Evolutionary conservation across 2,888 invertebrate species (phyloP).

Genomic region (Gryllus longicercus): DNA sequence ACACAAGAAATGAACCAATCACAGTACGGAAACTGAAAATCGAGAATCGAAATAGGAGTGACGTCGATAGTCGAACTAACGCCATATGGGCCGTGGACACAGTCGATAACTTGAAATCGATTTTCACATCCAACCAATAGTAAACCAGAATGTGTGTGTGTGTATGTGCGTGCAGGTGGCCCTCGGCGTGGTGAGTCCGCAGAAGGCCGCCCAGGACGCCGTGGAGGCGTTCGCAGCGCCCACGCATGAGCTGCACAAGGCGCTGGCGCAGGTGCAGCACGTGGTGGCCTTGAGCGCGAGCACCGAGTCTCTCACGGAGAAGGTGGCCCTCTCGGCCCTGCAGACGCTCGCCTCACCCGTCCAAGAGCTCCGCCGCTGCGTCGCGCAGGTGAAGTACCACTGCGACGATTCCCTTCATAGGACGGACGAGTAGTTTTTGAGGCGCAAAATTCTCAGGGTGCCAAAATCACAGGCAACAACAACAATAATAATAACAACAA

Average conservation of each 20-base stretch:
- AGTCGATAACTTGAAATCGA: too few species aligned
- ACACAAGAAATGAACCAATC: too few species aligned
- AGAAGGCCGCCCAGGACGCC: background rate
- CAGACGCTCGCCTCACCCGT: slow-evolving; percentile 30
- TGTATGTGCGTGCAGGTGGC: background rate
- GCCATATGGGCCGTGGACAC: too few species aligned
- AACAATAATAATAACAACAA: too few species aligned
- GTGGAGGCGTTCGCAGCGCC: slow-evolving; percentile 22
- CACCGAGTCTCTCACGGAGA: slow-evolving; percentile 36
- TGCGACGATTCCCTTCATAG: fast-evolving
- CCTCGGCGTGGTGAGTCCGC: background rate
- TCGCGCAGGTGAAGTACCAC: slow-evolving; percentile 27
- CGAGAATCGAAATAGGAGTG: too few species aligned
- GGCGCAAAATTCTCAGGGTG: too few species aligned
- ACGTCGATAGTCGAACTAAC: too few species aligned
- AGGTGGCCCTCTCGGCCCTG: slow-evolving; percentile 31
- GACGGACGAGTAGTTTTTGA: too few species aligned
- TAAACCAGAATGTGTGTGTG: too few species aligned
- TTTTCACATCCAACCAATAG: too few species aligned
- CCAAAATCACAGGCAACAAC: too few species aligned
- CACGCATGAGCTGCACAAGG: slow-evolving; percentile 29
- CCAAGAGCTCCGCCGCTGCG: slow-evolving; percentile 32
- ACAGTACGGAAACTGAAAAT: too few species aligned
- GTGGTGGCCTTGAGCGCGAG: slow-evolving; percentile 25
- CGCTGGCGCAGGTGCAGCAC: slow-evolving; percentile 29